These are phyloP conservation scores for Urocynchramus pylzowi DNA, from an alignment of 2,113 vertebrate species.

Conservation along the genomic window DNA sequence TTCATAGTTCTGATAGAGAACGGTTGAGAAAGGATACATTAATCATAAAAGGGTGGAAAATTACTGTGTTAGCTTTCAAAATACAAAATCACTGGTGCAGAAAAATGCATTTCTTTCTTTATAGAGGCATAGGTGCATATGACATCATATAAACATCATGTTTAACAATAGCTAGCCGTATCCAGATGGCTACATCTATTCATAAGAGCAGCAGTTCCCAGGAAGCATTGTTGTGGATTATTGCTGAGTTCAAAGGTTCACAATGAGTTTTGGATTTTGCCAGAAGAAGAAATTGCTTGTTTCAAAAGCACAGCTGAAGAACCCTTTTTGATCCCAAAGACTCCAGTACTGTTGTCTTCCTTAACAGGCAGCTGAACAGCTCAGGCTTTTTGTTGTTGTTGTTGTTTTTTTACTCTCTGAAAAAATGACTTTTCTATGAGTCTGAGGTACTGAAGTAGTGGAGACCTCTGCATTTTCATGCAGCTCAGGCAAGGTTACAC, in stretches of 20 bases:
- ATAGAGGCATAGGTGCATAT: neutral
- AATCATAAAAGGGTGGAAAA: neutral
- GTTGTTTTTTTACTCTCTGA: neutral
- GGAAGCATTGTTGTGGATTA: neutral
- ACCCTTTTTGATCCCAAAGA: neutral
- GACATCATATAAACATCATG: conserved; percentile 2
- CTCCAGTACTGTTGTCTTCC: neutral
- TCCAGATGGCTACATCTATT: conserved; percentile 8
- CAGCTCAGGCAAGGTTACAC: neutral
- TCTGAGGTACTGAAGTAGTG: neutral
- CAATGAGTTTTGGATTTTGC: neutral
- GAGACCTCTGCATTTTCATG: neutral
- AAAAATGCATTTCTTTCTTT: neutral
- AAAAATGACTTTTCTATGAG: neutral
- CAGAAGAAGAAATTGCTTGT: neutral
- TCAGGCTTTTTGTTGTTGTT: neutral
- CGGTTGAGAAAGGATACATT: neutral
- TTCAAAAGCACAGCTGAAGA: neutral
- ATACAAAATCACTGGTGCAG: neutral
- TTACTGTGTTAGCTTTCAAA: neutral
- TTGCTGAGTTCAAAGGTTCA: conserved; percentile 25
- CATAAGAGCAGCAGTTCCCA: neutral
- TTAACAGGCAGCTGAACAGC: neutral
- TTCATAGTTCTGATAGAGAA: neutral
- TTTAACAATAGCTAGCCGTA: neutral